Conservation (phyloP, 2,113 vertebrate species). For the Taurulus bubalis region DNA sequence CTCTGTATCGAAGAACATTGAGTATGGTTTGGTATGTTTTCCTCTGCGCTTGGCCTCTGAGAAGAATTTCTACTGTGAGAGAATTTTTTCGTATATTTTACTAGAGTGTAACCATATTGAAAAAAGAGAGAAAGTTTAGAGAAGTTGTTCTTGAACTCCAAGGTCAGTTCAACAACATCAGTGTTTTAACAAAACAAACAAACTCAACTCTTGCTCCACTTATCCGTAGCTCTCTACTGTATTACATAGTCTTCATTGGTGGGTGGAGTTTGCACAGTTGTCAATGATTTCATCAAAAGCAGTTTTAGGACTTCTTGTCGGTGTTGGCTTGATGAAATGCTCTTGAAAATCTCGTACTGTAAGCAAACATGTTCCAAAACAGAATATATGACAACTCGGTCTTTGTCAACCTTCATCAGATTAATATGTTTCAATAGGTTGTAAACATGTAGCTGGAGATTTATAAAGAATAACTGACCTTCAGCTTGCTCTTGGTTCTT, state of each 20-base stretch:
- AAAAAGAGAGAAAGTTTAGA: neutral
- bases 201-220: neutral
- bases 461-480: constrained; percentile 39
- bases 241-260: neutral
- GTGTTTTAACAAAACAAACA: neutral
- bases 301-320: neutral
- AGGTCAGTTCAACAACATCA: neutral
- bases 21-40: constrained; percentile 16
- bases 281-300: neutral
- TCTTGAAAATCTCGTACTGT: neutral
- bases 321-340: neutral
- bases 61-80: neutral
- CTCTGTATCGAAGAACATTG: constrained; percentile 8
- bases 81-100: neutral
- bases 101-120: neutral
- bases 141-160: neutral
- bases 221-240: neutral
- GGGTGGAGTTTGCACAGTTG: neutral
- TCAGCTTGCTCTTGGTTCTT: constrained; percentile 27
- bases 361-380: neutral
- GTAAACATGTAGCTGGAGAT: constrained; percentile 48
- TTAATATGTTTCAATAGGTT: constrained; percentile 11
- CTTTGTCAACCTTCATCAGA: constrained; percentile 8
- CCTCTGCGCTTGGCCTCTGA: constrained; percentile 8
- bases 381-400: neutral